A percentile compares a stretch with the other conserved stretches of the same genome.
Evolutionary conservation across 2,888 invertebrate species (phyloP).

Genomic region (Allacma fusca): DNA sequence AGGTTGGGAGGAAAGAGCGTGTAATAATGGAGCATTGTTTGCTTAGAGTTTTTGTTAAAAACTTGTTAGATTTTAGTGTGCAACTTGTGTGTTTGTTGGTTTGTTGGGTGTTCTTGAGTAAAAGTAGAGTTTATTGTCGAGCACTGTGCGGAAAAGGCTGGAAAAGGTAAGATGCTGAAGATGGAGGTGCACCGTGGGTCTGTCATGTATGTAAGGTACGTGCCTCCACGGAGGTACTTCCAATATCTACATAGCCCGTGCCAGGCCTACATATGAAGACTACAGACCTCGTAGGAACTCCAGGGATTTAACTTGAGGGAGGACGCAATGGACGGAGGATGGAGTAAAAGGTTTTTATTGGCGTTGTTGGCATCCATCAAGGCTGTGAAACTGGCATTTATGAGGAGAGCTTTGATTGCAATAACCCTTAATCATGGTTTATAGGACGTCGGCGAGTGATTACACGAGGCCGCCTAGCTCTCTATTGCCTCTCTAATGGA

Average conservation of each 20-base stretch:
- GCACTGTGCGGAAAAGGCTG: neutral
- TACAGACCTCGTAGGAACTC: slow-evolving; percentile 5
- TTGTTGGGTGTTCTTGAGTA: slow-evolving; percentile 13
- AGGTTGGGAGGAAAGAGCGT: neutral
- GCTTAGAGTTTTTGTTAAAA: slow-evolving; percentile 7
- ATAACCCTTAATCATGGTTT: slow-evolving; percentile 49
- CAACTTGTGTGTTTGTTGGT: slow-evolving; percentile 5
- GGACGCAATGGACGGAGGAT: slow-evolving; percentile 23
- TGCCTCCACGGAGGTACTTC: no score
- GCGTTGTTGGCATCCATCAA: slow-evolving; percentile 42
- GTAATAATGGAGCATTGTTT: neutral
- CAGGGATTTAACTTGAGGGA: slow-evolving; percentile 22
- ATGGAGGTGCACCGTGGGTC: no score
- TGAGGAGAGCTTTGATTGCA: slow-evolving; percentile 47
- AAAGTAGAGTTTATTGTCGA: slow-evolving; percentile 8
- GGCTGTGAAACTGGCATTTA: slow-evolving; percentile 46
- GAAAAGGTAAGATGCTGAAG: neutral
- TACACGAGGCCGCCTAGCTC: slow-evolving; percentile 42
- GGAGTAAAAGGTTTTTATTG: slow-evolving; percentile 39
- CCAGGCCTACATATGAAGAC: no score
- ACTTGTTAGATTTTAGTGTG: slow-evolving; percentile 16
- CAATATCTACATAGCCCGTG: no score
- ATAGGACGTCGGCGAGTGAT: slow-evolving; percentile 47
- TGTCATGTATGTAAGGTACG: no score
- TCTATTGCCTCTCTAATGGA: slow-evolving; percentile 45